Conservation (phyloP, 1,140 invertebrate genomes). For the Reticulitermes speratus region DNA sequence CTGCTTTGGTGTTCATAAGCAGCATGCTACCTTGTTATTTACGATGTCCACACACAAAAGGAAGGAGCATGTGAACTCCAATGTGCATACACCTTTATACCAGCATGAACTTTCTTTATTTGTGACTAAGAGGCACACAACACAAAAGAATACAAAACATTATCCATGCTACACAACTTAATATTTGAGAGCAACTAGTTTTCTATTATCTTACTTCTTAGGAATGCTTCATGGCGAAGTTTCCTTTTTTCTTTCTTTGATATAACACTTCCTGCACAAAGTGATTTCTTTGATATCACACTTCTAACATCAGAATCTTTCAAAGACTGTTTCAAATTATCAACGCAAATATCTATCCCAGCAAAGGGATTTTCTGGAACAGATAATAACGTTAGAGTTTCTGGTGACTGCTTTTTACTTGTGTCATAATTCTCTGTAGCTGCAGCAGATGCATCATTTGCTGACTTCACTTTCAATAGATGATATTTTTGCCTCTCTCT, state of each 20-base stretch:
- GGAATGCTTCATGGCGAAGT: not conserved
- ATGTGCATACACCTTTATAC: too few species aligned
- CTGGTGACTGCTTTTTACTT: not conserved
- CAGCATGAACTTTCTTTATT: not conserved
- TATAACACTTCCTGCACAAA: not conserved
- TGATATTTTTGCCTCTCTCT: conserved; percentile 1
- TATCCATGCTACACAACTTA: not conserved
- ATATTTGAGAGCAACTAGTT: too few species aligned
- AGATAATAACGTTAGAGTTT: not conserved
- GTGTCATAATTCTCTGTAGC: not conserved
- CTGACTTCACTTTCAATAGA: not conserved
- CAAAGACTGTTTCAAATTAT: not conserved
- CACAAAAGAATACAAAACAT: not conserved
- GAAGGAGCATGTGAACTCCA: too few species aligned
- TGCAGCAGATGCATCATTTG: not conserved
- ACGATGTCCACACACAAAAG: too few species aligned
- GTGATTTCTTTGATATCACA: not conserved
- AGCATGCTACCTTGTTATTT: too few species aligned
- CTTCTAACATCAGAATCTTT: not conserved
- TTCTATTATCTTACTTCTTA: not conserved
- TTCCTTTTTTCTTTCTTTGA: not conserved
- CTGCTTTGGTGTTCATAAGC: too few species aligned
- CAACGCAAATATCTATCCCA: not conserved
- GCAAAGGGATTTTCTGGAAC: not conserved
- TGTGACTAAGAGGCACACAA: not conserved